Conservation (phyloP, 1,140 invertebrate genomes). For the Archegozetes longisetosus region DNA sequence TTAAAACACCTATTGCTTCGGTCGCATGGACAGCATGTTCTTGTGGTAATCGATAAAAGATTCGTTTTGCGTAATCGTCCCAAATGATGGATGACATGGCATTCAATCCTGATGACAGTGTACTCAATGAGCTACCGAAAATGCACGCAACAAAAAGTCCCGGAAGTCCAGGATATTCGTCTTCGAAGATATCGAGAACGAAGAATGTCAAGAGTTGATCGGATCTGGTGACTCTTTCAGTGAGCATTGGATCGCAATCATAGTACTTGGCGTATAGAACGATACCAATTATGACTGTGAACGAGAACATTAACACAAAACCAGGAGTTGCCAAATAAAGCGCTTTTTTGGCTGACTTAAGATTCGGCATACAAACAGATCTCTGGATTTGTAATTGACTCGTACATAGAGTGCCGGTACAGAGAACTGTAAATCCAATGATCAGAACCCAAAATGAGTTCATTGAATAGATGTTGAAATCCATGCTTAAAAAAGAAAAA, state of each 20-base stretch:
- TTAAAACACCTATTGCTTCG: not conserved
- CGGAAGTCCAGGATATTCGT: slow-evolving; percentile 48
- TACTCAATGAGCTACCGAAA: slow-evolving; percentile 58
- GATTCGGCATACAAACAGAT: slow-evolving; percentile 52
- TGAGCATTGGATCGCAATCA: slow-evolving; percentile 49
- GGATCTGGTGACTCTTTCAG: slow-evolving; percentile 32
- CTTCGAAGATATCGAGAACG: slow-evolving; percentile 42
- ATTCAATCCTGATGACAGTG: slow-evolving; percentile 77
- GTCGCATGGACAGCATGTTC: not conserved
- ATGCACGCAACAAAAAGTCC: slow-evolving; percentile 76
- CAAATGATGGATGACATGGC: slow-evolving; percentile 74
- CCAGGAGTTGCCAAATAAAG: slow-evolving; percentile 33
- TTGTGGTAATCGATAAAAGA: not conserved
- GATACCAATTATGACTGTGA: slow-evolving; percentile 37
- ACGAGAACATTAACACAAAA: slow-evolving; percentile 16
- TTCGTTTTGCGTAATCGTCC: slow-evolving; percentile 59
- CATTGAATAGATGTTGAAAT: slow-evolving; percentile 39
- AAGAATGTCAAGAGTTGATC: slow-evolving; percentile 34
- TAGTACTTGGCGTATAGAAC: slow-evolving; percentile 55
- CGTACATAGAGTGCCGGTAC: slow-evolving; percentile 58
- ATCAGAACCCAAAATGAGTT: slow-evolving; percentile 35
- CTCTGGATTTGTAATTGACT: slow-evolving; percentile 72
- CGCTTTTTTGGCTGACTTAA: slow-evolving; percentile 40
- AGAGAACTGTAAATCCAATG: slow-evolving; percentile 37
- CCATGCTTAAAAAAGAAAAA: slow-evolving; percentile 28